Evolutionary conservation across 1,140 invertebrate genomes (phyloP).

Genomic region (Yoshiicerus persimilis): DNA sequence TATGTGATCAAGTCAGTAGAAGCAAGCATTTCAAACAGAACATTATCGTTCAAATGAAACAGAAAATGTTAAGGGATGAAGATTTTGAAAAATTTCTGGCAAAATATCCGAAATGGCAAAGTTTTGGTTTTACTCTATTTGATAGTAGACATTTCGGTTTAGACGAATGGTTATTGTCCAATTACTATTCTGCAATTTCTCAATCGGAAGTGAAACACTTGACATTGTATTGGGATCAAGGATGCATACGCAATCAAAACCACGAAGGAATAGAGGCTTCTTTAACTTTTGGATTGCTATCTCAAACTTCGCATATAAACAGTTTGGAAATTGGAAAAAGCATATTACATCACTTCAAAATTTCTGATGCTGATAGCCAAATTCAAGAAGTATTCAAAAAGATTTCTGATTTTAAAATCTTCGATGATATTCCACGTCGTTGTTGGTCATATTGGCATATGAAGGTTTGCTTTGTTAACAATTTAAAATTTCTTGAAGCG

Average conservation of each 20-base stretch:
- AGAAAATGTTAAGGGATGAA: background rate
- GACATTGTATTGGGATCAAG: background rate
- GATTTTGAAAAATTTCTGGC: background rate
- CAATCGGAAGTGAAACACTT: background rate
- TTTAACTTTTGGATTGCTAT: background rate
- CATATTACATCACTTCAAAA: background rate
- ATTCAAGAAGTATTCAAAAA: background rate
- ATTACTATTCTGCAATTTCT: background rate
- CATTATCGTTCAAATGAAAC: background rate
- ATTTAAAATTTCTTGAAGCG: background rate
- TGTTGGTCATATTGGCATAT: too few species aligned
- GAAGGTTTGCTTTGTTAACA: background rate
- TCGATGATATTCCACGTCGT: background rate
- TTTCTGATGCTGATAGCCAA: background rate
- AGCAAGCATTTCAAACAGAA: background rate
- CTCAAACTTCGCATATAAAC: background rate
- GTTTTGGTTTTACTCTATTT: background rate
- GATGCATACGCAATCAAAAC: background rate
- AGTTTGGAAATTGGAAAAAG: background rate
- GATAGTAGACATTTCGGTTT: background rate
- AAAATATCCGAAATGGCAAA: background rate
- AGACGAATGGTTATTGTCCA: background rate
- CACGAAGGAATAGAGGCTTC: background rate
- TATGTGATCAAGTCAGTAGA: background rate
- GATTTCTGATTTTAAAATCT: background rate